Base-by-base conservation (phyloP, 2,797 vertebrate species). In the Eulemur rubriventer region DNA sequence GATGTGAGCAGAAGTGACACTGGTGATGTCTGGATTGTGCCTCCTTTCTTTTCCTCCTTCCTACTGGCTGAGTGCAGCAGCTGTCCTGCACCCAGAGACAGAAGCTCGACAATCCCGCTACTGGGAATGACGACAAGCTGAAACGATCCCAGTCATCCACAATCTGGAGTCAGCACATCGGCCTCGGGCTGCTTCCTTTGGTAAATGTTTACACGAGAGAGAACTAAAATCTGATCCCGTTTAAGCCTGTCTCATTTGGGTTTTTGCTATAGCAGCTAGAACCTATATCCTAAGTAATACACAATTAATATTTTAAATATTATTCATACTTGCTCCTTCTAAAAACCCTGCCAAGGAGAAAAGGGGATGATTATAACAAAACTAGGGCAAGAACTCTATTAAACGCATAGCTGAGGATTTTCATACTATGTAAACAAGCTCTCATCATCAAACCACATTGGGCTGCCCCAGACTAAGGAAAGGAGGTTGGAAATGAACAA, bases 231-330 rank as follows among this genome's bases (percentile, higher is more conserved):
- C 8, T 30, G 17, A 85, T 69, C 46, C 14, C 8, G 1, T 14
- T 41, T 75, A 95, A 61, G 69, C 41, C 81, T 89, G 24, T 55
- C 76, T 91, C 17, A 35, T 72, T 46, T 91, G 90, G 33, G 43
- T 9, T 95, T 93, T 41, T 81, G 65, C 84, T 48, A 69, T 2
- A 57, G n/a, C 46, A 41, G 48, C 50, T 43, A 83, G 41, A 92
- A 79, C 7, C n/a, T 57, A 55, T 30, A 80, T 30, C 65, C 26
- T 92, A 46, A 61, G 26, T 46, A 73, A 90, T 9, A 55, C 7
- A 43, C 30, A 76, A 75, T 75, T 82, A 89, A 76, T 65, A 94
- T n/a, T 90, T 76, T 89, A 92, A 57, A 52, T 91, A 63, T 41
- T 72, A 83, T 72, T 95, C 52, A 76, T 2, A 73, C 38, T 33